Evolutionary conservation across 1,140 invertebrate genomes (phyloP), one percentile per base, ranked within the genome.

Genomic region (Diorhabda sublineata): DNA sequence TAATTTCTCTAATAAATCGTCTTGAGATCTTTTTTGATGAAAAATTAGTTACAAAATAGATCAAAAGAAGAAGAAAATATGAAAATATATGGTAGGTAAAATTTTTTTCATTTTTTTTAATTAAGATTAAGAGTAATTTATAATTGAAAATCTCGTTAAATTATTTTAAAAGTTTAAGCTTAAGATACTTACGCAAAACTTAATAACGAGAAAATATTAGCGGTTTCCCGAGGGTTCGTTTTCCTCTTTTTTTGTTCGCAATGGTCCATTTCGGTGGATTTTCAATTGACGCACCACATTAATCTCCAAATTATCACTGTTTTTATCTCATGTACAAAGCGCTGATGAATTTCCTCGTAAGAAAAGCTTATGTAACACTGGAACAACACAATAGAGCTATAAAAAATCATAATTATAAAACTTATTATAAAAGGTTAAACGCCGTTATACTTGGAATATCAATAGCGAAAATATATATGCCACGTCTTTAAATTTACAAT

Each of bases 151-250:
- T 26, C 26, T 26, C 26, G 26, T 26, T 26, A 26, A 26, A 26
- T 26, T 26, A 26, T 26, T 26, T 26, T 26, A 26, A 26, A 26
- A 26, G 26, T 26, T 26, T 26, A 26, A 26, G 3, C 6, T 3
- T 42, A 59, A 43, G 47, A 6, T 63, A 69, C 71, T 73, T 61
- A 73, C 72, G 67, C 67, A 64, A 73, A 73, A 2, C 69, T 69
- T 7, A 73, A 47, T 58, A 71, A 71, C 5, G 72, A 73, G 58
- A 71, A 67, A 44, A 73, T 45, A 62, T 73, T 71, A 0, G 72
- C 72, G 7, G 66, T 58, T 61, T 73, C 72, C 45, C 72, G 68
- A 9, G 72, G 72, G 58, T 73, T 73, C 11, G 67, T 68, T 64
- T 61, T 63, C 44, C 72, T 45, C 5, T 73, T 45, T 43, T 69